Conservation (phyloP, 2,113 vertebrate genomes). For the Lontra canadensis region DNA sequence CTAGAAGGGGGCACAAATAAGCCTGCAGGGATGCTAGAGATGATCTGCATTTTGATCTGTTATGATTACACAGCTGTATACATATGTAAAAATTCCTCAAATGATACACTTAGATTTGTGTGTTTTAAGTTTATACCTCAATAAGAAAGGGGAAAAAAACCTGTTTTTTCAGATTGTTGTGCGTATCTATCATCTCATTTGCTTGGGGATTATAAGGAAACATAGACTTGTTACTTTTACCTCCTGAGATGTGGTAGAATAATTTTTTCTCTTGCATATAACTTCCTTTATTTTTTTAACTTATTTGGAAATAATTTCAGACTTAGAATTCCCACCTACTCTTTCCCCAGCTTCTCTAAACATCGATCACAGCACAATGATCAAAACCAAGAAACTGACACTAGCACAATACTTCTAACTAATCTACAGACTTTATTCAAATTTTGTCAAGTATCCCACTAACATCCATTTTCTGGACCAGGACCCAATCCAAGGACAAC, state of each 20-base stretch:
- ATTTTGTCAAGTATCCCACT: neutral
- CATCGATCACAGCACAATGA: neutral
- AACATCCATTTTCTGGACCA: neutral
- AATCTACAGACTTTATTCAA: neutral
- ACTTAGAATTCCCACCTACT: neutral
- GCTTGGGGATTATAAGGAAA: neutral
- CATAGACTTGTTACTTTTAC: neutral
- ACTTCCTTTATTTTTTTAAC: neutral
- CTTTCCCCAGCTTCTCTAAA: neutral
- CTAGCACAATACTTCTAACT: neutral
- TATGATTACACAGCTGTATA: neutral
- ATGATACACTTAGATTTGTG: neutral
- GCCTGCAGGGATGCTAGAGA: neutral
- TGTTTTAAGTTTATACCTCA: neutral
- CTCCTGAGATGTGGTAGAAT: neutral
- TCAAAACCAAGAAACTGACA: neutral
- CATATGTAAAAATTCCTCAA: neutral
- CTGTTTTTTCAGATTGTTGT: neutral
- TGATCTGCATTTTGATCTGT: neutral
- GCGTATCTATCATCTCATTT: neutral
- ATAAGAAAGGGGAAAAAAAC: neutral
- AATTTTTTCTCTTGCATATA: neutral
- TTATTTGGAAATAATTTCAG: conserved; percentile 13
- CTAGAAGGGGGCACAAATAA: neutral
- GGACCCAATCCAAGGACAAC: neutral